phyloP scores from a whole-genome alignment of 2,113 vertebrate genomes.

The Genyomyrus donnyi region DNA sequence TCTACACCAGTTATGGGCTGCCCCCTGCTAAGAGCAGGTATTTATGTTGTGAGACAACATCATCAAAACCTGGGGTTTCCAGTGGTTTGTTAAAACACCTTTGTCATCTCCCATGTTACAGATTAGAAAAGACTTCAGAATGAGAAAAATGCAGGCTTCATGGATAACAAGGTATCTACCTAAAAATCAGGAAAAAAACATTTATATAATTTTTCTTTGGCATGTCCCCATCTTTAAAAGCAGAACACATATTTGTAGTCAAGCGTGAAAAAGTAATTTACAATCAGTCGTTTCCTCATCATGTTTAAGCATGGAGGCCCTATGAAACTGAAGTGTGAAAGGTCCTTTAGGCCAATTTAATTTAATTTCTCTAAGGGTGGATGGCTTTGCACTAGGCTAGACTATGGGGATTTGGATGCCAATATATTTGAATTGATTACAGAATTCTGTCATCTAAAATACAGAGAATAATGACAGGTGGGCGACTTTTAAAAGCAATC shows the following conservation, averaged over 20 bases:
- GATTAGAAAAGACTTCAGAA: not conserved
- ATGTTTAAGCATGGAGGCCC: slow-evolving; percentile 1
- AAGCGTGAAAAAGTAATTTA: slow-evolving; percentile 4
- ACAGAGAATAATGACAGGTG: not conserved
- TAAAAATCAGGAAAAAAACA: not conserved
- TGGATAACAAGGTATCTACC: not conserved
- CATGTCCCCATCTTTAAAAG: not conserved
- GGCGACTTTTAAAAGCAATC: not conserved
- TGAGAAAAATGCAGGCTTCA: not conserved
- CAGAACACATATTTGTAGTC: not conserved
- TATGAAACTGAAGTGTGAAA: not conserved
- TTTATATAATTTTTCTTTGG: not conserved
- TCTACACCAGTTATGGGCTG: not conserved
- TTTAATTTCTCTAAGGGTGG: slow-evolving; percentile 3
- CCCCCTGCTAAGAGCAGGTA: not conserved
- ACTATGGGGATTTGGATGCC: not conserved
- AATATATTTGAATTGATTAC: not conserved
- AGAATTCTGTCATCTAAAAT: not conserved
- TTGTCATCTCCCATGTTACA: not conserved
- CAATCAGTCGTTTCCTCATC: not conserved
- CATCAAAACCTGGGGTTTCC: not conserved
- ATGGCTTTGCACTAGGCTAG: not conserved
- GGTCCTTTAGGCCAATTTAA: slow-evolving; percentile 1
- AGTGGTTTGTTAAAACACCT: not conserved
- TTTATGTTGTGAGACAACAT: not conserved